These are phyloP conservation scores for Onychomys arenicola DNA, from an alignment of 2,797 vertebrate species.

Conservation along the genomic window DNA sequence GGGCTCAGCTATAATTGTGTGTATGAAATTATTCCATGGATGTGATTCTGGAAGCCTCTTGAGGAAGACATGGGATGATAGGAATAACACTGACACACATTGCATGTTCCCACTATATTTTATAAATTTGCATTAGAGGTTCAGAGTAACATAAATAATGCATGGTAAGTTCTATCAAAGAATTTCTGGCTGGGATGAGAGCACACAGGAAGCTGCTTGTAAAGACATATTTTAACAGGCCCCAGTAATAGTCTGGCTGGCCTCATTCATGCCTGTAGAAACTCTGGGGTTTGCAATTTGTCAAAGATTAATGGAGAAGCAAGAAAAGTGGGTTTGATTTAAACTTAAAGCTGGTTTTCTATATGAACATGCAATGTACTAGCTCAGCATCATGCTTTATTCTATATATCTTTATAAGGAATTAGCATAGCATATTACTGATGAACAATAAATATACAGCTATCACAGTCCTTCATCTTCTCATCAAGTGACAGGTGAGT, in stretches of 20 bases:
- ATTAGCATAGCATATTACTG: neutral
- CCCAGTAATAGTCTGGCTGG: constrained; percentile 35
- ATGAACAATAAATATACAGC: neutral
- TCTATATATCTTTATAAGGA: neutral
- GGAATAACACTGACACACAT: constrained; percentile 54
- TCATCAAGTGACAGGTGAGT: neutral
- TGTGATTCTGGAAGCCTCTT: constrained; percentile 17
- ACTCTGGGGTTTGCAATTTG: constrained; percentile 24
- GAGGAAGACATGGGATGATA: constrained; percentile 41
- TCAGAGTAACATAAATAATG: constrained; percentile 78
- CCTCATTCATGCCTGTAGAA: constrained; percentile 25
- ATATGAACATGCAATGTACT: neutral
- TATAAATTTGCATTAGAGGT: constrained; percentile 70
- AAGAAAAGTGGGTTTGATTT: constrained; percentile 55
- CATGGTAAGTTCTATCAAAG: constrained; percentile 75
- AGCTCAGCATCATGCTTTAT: neutral
- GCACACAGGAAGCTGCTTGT: constrained; percentile 55
- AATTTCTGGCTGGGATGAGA: constrained; percentile 68
- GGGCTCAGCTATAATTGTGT: constrained; percentile 12
- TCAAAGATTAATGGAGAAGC: constrained; percentile 63
- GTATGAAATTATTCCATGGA: neutral
- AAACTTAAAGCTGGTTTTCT: constrained; percentile 42
- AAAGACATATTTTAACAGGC: constrained; percentile 63
- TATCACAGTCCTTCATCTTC: too few relatives aligned
- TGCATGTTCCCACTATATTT: constrained; percentile 66